Conservation (phyloP, 2,888 invertebrate species). For the Oscheius sp. region DNA sequence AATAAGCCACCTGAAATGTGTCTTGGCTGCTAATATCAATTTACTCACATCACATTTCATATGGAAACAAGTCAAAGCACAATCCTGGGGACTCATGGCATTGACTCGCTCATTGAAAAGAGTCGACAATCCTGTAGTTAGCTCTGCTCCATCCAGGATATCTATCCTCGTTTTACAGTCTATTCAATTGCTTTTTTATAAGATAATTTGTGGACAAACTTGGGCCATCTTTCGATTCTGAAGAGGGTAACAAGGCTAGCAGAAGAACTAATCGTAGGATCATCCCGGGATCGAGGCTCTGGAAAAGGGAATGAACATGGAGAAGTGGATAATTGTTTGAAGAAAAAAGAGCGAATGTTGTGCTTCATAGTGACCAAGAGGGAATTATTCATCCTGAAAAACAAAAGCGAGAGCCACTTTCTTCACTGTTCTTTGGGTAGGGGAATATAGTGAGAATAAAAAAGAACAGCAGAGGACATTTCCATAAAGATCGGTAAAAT, state of each 20-base stretch:
- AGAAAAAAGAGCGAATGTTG: too few species aligned
- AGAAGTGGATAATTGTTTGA: too few species aligned
- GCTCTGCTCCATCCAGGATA: slow-evolving; percentile 14
- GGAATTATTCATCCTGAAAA: too few species aligned
- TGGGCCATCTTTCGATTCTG: slow-evolving; percentile 19
- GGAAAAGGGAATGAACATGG: background rate
- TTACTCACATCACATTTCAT: slow-evolving; percentile 25
- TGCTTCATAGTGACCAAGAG: too few species aligned
- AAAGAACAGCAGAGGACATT: too few species aligned
- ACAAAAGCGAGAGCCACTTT: too few species aligned
- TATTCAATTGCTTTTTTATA: background rate
- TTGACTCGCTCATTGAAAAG: slow-evolving; percentile 10
- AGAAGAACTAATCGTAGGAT: slow-evolving; percentile 28
- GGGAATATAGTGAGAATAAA: too few species aligned
- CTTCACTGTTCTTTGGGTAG: too few species aligned
- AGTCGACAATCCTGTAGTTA: slow-evolving; percentile 1
- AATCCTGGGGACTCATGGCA: slow-evolving; percentile 6
- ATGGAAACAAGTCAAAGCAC: slow-evolving; percentile 17
- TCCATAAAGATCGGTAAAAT: too few species aligned
- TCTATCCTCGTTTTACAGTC: slow-evolving; percentile 8
- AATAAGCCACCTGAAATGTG: slow-evolving; percentile 18
- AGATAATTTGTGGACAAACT: background rate
- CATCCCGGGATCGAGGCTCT: slow-evolving; percentile 13
- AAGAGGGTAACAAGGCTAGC: slow-evolving; percentile 3
- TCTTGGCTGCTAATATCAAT: background rate